phyloP scores from a whole-genome alignment of 2,888 invertebrate genomes.

The Leucophenga montana region DNA sequence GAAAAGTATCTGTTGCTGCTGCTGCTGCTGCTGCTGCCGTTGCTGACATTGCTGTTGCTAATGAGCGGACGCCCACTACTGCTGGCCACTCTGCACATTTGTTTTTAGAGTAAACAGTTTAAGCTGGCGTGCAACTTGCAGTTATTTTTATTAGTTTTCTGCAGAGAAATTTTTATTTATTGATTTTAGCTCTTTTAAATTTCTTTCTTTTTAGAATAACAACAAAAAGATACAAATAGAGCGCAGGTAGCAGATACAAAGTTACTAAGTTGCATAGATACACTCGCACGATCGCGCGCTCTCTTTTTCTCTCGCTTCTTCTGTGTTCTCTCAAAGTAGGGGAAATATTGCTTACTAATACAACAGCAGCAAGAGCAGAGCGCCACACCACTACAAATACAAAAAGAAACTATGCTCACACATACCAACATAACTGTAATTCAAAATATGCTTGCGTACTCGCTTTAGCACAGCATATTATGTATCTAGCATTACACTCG shows the following conservation, averaged over 20 bases:
- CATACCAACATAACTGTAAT: not conserved
- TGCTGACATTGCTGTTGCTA: not conserved
- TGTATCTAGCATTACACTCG: not conserved
- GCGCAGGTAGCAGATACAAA: not conserved
- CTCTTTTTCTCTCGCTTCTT: not conserved
- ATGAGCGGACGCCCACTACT: too few relatives aligned
- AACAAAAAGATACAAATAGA: slow-evolving; percentile 10
- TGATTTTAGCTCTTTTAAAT: not conserved
- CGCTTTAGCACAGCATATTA: not conserved
- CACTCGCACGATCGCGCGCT: not conserved
- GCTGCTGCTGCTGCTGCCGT: not conserved
- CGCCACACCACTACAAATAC: not conserved
- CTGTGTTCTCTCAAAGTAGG: slow-evolving; percentile 4
- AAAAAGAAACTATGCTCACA: not conserved
- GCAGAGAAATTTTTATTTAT: slow-evolving; percentile 39
- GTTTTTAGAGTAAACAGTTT: slow-evolving; percentile 63
- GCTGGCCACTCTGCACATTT: slow-evolving; percentile 31
- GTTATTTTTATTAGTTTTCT: slow-evolving; percentile 27
- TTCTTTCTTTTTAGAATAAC: slow-evolving; percentile 44
- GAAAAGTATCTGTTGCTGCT: not conserved
- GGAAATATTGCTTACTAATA: slow-evolving; percentile 10
- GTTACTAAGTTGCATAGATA: not conserved
- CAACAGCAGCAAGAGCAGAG: not conserved
- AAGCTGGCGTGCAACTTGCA: slow-evolving; percentile 32
- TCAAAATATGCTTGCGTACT: not conserved